Evolutionary conservation across 2,113 vertebrate species (phyloP).

Genomic region (Dasypus novemcinctus): DNA sequence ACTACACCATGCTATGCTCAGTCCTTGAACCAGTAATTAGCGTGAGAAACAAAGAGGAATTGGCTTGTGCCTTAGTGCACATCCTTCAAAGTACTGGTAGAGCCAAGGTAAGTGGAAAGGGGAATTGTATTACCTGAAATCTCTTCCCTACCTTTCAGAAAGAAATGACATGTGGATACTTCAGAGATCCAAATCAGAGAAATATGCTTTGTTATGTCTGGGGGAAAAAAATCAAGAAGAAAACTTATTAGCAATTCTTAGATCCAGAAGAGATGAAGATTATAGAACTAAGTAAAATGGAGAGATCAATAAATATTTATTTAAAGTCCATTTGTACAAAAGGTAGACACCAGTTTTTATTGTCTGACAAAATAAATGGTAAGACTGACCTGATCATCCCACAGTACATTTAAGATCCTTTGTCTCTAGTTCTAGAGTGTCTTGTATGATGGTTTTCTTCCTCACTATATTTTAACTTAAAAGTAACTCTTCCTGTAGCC

Average conservation of each 20-base stretch:
- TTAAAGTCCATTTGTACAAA: constrained; percentile 11
- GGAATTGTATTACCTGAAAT: background rate
- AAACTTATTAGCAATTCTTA: background rate
- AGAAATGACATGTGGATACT: background rate
- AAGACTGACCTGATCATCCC: background rate
- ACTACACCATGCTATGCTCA: constrained; percentile 93
- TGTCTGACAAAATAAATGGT: background rate
- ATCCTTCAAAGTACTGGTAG: constrained; percentile 97
- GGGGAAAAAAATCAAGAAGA: background rate
- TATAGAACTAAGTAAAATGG: constrained; percentile 23
- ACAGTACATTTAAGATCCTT: background rate
- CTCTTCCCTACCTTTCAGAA: background rate
- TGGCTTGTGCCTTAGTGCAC: constrained; percentile 96
- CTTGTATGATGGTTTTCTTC: background rate
- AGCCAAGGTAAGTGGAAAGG: constrained; percentile 89
- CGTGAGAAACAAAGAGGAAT: constrained; percentile 96
- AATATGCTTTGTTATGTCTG: background rate
- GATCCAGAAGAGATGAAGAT: background rate
- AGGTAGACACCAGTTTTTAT: background rate
- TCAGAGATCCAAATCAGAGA: background rate
- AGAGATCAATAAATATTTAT: background rate
- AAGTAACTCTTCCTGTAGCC: background rate
- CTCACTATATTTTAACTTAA: background rate
- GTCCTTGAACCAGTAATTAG: constrained; percentile 97
- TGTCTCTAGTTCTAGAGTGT: background rate